A percentile compares a stretch with the other conserved stretches of the same genome.
phyloP scores from a whole-genome alignment of 2,888 invertebrate genomes.

The Cephus spinipes region DNA sequence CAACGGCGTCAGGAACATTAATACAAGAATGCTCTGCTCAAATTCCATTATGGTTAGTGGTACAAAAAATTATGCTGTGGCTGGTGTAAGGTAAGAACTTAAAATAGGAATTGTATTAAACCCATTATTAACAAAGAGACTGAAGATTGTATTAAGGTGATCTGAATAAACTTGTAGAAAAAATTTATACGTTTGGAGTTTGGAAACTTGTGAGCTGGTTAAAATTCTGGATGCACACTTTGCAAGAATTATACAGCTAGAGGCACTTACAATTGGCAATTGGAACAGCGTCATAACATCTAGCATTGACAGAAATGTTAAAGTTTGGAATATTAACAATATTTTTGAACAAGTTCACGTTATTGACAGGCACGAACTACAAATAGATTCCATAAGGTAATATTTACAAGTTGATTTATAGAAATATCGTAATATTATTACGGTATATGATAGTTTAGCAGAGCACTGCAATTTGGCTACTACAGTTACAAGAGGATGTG shows the following conservation, averaged over 20 bases:
- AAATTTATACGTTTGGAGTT: slow-evolving; percentile 94
- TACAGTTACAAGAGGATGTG: slow-evolving; percentile 93
- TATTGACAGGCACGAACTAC: slow-evolving; percentile 94
- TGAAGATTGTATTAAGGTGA: neutral
- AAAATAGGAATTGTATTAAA: neutral
- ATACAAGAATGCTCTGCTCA: slow-evolving; percentile 89
- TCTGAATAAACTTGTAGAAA: slow-evolving; percentile 72
- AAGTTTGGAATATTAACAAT: slow-evolving; percentile 99
- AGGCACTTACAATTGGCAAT: slow-evolving; percentile 85
- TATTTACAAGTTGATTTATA: neutral
- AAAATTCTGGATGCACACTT: slow-evolving; percentile 97
- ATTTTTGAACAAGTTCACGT: slow-evolving; percentile 98
- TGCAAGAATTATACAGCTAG: slow-evolving; percentile 92
- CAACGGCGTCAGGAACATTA: slow-evolving; percentile 92
- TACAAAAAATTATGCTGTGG: slow-evolving; percentile 91
- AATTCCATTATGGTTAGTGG: slow-evolving; percentile 94
- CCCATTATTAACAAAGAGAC: neutral
- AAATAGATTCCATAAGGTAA: slow-evolving; percentile 91
- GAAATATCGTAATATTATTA: neutral
- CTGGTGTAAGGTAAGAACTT: slow-evolving; percentile 83
- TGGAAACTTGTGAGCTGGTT: slow-evolving; percentile 83
- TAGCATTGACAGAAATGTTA: slow-evolving; percentile 96
- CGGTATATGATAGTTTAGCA: slow-evolving; percentile 72
- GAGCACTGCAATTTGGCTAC: slow-evolving; percentile 85
- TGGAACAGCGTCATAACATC: slow-evolving; percentile 97